Percentiles rank a stretch among this genome's conserved stretches.
Conservation (phyloP, 1,140 invertebrate genomes). For the Bombus fervidus region DNA sequence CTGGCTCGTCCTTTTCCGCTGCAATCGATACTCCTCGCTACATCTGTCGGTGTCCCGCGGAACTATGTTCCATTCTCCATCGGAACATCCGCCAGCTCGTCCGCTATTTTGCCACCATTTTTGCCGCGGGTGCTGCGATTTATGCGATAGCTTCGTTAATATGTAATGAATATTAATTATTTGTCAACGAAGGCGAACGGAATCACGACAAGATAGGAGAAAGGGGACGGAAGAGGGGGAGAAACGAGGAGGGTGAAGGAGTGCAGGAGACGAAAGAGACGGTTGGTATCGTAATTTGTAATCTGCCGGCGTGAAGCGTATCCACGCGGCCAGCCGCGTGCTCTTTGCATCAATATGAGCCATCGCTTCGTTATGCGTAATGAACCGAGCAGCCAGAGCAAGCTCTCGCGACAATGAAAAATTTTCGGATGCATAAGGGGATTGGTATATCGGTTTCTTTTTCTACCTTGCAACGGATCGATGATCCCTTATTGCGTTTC, state of each 20-base stretch:
- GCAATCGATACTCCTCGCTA: conserved; percentile 70
- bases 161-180: conserved; percentile 83
- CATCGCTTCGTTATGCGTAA: conserved; percentile 66
- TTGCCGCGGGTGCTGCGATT: conserved; percentile 72
- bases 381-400: conserved; percentile 46
- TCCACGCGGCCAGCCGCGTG: conserved; percentile 57
- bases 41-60: conserved; percentile 73
- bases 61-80: conserved; percentile 62
- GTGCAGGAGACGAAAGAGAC: conserved; percentile 6
- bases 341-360: conserved; percentile 64
- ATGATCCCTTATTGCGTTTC: neutral
- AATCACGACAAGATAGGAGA: conserved; percentile 49
- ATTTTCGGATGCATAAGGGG: conserved; percentile 17
- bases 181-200: conserved; percentile 69
- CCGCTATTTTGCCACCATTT: conserved; percentile 66
- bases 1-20: neutral
- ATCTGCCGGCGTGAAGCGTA: conserved; percentile 72
- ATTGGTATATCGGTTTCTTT: conserved; percentile 34
- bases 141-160: conserved; percentile 81
- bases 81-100: conserved; percentile 46
- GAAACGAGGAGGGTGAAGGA: neutral
- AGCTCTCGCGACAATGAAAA: conserved; percentile 44
- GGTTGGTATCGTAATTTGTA: conserved; percentile 79
- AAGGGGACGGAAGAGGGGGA: neutral
- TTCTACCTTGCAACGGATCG: neutral